Evolutionary conservation across 92 coral and sea anemone species (phyloP), one percentile per base, ranked within the genome.

Genomic region (Montipora capitata): DNA sequence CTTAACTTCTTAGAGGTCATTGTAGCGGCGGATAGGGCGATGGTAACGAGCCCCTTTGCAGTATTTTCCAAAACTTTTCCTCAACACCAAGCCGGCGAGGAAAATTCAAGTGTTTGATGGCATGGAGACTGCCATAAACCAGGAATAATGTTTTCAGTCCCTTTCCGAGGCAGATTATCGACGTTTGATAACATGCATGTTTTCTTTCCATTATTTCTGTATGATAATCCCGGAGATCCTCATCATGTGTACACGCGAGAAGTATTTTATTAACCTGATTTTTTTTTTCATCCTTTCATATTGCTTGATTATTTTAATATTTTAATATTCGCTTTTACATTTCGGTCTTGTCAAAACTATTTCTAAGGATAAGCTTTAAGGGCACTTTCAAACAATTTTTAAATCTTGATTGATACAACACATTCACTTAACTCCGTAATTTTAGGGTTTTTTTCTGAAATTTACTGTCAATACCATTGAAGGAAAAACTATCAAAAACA

Each of bases 121-220:
- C 35, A 27, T 27, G 35, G 35, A 27, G 35, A 27, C 35, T 27
- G 35, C 0, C 35, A 27, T 27, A 27, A 27, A 27, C 35, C 35
- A 27, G 35, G 35, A 27, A 27, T 27, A 27, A 27, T 27, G 35
- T 27, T 27, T 27, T 27, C 35, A 27, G 35, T 27, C 35, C 35
- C 1, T 27, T 27, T 27, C 2, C 35, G 35, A 27, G 35, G 35
- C 39, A 66, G 15, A 63, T 49, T 67, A 64, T 35, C 85, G 20
- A 17, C 84, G 57, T 52, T 64, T 64, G 45, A 79, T 79, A 66
- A 74, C 44, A 66, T 80, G 76, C 13, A 35, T 27, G 2, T 35
- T 80, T 66, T 16, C n/a, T 65, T 17, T 40, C 64, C 27, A 44
- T 80, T 3, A 64, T 78, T 59, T 78, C 42, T 78, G 68, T 49